phyloP scores from a whole-genome alignment of 2,888 invertebrate species.

The Caenorhabditis japonica region DNA sequence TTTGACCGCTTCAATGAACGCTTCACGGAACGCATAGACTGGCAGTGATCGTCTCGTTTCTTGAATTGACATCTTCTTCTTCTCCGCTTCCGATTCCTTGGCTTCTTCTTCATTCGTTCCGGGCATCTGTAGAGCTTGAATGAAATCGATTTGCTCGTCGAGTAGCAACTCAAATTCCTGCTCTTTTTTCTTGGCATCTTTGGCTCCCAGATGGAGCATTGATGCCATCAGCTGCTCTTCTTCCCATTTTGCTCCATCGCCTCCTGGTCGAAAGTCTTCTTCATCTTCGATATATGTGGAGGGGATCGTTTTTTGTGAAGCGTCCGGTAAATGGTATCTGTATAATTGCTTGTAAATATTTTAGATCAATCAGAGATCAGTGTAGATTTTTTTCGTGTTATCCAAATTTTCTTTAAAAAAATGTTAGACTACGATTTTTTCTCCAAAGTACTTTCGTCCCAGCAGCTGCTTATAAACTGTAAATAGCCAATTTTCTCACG shows the following conservation, averaged over 20 bases:
- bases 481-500: no score
- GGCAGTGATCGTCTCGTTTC: slow-evolving; percentile 94
- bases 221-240: slow-evolving; percentile 56
- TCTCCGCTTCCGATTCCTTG: slow-evolving; percentile 67
- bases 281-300: slow-evolving; percentile 68
- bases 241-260: slow-evolving; percentile 65
- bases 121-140: slow-evolving; percentile 83
- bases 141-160: slow-evolving; percentile 94
- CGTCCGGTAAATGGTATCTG: slow-evolving; percentile 75
- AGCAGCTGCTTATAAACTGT: no score
- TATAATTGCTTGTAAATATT: no score
- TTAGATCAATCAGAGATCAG: no score
- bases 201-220: slow-evolving; percentile 57
- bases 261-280: slow-evolving; percentile 59
- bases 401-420: no score
- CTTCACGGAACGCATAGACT: slow-evolving; percentile 90
- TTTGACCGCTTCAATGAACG: slow-evolving; percentile 90
- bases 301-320: slow-evolving; percentile 59
- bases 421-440: no score
- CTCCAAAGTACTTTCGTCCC: no score
- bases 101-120: slow-evolving; percentile 77
- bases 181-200: slow-evolving; percentile 72
- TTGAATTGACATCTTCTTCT: slow-evolving; percentile 82
- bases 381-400: no score
- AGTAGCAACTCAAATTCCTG: slow-evolving; percentile 92